Conservation (phyloP, 2,797 vertebrate genomes). For the Simalia tracyae region DNA sequence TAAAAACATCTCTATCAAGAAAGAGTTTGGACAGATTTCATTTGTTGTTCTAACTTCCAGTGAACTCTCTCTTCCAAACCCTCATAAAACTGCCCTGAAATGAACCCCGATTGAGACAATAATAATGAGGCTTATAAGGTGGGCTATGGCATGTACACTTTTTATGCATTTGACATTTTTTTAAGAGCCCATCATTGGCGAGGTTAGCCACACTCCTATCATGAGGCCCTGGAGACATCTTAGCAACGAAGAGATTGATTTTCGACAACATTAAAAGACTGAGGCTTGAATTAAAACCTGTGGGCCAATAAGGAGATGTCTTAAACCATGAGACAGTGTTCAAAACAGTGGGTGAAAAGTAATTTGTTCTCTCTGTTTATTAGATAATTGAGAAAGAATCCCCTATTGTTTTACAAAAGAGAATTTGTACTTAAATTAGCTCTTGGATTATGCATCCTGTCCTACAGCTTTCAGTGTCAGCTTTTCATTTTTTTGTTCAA, state of each 20-base stretch:
- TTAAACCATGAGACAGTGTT: slow-evolving; percentile 55
- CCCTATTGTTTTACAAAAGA: slow-evolving; percentile 50
- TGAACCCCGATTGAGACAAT: slow-evolving; percentile 51
- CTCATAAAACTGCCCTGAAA: slow-evolving; percentile 52
- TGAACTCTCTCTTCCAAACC: slow-evolving; percentile 47
- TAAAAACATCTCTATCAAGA: not conserved
- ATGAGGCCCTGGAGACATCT: slow-evolving; percentile 42
- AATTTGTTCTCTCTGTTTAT: slow-evolving; percentile 60
- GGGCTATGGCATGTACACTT: slow-evolving; percentile 40
- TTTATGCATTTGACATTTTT: slow-evolving; percentile 47
- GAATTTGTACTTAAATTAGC: slow-evolving; percentile 50
- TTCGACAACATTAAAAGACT: slow-evolving; percentile 56
- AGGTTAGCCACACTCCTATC: slow-evolving; percentile 52
- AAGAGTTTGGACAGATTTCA: not conserved
- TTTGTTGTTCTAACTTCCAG: slow-evolving; percentile 18
- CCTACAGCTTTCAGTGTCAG: slow-evolving; percentile 22
- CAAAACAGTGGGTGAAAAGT: slow-evolving; percentile 57
- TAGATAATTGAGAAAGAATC: slow-evolving; percentile 53
- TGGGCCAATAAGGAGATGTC: slow-evolving; percentile 53
- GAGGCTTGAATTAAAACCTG: slow-evolving; percentile 56
- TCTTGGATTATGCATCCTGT: slow-evolving; percentile 31
- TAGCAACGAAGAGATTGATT: slow-evolving; percentile 52
- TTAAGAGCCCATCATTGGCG: slow-evolving; percentile 35
- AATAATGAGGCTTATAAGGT: slow-evolving; percentile 50
- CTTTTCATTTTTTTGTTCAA: slow-evolving; percentile 22